Evolutionary conservation across 1,140 invertebrate species (phyloP).

Genomic region (Tetragnatha versicolor): DNA sequence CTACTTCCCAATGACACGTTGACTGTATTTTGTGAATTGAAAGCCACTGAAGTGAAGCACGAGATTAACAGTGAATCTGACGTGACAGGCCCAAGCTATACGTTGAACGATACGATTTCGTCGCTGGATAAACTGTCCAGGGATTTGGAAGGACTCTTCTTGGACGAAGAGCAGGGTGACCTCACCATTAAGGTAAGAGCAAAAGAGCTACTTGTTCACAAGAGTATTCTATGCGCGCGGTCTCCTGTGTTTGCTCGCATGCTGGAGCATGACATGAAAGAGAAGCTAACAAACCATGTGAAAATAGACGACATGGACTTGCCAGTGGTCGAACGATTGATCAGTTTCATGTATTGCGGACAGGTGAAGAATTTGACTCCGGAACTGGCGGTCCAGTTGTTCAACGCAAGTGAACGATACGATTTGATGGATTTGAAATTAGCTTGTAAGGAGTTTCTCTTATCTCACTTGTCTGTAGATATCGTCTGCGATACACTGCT

Average conservation of each 20-base stretch:
- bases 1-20: background rate
- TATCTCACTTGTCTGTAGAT: background rate
- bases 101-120: background rate
- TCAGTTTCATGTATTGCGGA: background rate
- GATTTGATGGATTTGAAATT: background rate
- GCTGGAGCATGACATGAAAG: constrained; percentile 59
- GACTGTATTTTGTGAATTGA: background rate
- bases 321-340: background rate
- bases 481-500: background rate
- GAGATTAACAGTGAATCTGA: background rate
- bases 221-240: constrained; percentile 60
- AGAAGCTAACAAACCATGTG: constrained; percentile 7
- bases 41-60: background rate
- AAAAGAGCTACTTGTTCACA: constrained; percentile 60
- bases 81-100: background rate
- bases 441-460: background rate
- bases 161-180: background rate
- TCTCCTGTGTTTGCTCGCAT: constrained; percentile 63
- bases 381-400: background rate
- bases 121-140: background rate
- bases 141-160: background rate
- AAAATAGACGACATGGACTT: constrained; percentile 9
- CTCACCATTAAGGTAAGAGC: constrained; percentile 38
- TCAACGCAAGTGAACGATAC: background rate
- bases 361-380: background rate